phyloP scores from a whole-genome alignment of 2,888 invertebrate species.

The Hypomecis punctinalis region DNA sequence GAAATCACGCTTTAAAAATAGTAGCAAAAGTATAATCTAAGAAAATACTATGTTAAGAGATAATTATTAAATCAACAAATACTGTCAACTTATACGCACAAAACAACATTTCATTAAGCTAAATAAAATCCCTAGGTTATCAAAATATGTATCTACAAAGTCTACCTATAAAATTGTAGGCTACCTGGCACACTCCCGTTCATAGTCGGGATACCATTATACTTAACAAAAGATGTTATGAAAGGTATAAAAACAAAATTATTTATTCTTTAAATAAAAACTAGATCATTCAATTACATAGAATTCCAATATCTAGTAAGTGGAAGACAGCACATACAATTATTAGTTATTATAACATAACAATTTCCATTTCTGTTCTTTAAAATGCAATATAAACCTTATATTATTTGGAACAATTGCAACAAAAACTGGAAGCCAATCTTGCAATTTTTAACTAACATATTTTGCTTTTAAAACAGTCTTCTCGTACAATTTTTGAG shows the following conservation, averaged over 20 bases:
- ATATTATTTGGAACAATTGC: neutral
- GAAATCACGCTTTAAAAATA: slow-evolving; percentile 32
- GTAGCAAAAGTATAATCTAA: slow-evolving; percentile 38
- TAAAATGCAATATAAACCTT: neutral
- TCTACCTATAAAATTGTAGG: slow-evolving; percentile 28
- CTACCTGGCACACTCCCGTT: slow-evolving; percentile 16
- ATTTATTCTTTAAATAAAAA: neutral
- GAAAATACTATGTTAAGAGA: slow-evolving; percentile 36
- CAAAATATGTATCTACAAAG: slow-evolving; percentile 38
- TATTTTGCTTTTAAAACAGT: slow-evolving; percentile 19
- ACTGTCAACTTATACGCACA: slow-evolving; percentile 41
- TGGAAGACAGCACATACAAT: slow-evolving; percentile 19
- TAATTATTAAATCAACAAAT: slow-evolving; percentile 41
- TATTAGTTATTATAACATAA: neutral
- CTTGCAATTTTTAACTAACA: neutral
- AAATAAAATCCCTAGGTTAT: slow-evolving; percentile 20
- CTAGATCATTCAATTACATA: neutral
- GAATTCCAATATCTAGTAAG: neutral
- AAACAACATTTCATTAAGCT: slow-evolving; percentile 32
- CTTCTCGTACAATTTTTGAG: slow-evolving; percentile 21
- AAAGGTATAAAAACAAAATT: neutral
- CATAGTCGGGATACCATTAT: neutral
- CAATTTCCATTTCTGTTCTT: neutral
- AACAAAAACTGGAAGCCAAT: slow-evolving; percentile 12
- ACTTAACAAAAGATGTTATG: neutral